Evolutionary conservation across 2,888 invertebrate genomes (phyloP).

Genomic region (Smittia aterrima): DNA sequence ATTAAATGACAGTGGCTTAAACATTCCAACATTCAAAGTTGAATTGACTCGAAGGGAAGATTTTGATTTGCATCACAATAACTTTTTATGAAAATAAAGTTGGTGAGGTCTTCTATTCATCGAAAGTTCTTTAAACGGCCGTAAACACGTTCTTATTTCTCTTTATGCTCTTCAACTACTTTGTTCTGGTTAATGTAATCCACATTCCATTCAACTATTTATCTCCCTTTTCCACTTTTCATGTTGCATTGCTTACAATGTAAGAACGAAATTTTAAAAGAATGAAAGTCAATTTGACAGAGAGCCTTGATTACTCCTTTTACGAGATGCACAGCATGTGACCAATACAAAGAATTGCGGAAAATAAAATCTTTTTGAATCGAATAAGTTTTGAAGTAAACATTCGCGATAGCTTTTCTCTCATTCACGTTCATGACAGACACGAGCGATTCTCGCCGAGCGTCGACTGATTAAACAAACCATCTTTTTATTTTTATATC

Average conservation of each 20-base stretch:
- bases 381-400: too few species aligned
- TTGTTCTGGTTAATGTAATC: slow-evolving; percentile 8
- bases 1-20: not conserved
- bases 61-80: slow-evolving; percentile 28
- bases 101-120: not conserved
- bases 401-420: too few species aligned
- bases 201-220: not conserved
- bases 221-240: not conserved
- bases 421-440: not conserved
- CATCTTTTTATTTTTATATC: not conserved
- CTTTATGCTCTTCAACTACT: slow-evolving; percentile 7
- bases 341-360: not conserved
- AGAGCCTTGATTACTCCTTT: slow-evolving; percentile 33
- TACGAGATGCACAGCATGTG: slow-evolving; percentile 16
- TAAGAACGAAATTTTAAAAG: not conserved
- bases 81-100: not conserved
- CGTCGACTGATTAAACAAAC: not conserved
- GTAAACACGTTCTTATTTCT: not conserved
- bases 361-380: too few species aligned
- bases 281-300: slow-evolving; percentile 21
- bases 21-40: not conserved
- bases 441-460: not conserved
- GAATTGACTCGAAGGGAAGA: not conserved
- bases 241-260: not conserved
- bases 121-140: not conserved